These are phyloP conservation scores for Tenodera sinensis DNA, from an alignment of 2,888 invertebrate species.

Conservation along the genomic window DNA sequence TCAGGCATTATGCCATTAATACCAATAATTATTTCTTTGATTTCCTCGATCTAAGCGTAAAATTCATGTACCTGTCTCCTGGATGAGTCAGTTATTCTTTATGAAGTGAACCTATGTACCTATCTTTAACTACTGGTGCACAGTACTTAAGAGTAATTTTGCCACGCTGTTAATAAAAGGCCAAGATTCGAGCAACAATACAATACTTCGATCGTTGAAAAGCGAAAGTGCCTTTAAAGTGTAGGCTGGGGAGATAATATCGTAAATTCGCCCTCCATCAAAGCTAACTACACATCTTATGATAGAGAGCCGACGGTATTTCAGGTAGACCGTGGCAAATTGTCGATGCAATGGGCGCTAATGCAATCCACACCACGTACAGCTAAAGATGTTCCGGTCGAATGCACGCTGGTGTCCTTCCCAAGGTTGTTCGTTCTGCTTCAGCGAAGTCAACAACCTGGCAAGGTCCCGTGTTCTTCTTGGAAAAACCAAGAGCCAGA, in stretches of 20 bases:
- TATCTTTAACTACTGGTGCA: too few species aligned
- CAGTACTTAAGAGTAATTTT: too few species aligned
- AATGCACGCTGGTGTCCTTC: neutral
- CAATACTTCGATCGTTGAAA: neutral
- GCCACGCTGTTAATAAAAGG: too few species aligned
- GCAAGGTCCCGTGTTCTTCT: neutral
- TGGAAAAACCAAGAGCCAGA: neutral
- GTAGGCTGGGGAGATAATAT: neutral
- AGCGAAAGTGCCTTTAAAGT: neutral
- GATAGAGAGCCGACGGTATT: neutral
- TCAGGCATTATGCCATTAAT: too few species aligned
- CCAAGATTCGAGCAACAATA: neutral
- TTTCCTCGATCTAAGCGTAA: too few species aligned
- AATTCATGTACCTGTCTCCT: too few species aligned
- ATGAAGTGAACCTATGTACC: too few species aligned
- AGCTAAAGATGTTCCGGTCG: neutral
- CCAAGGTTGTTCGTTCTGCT: constrained; percentile 15
- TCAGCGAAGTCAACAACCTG: neutral
- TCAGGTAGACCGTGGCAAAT: neutral
- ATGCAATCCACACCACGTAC: neutral
- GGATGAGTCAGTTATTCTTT: too few species aligned
- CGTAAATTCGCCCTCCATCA: neutral
- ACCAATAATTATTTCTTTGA: too few species aligned
- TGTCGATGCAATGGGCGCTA: neutral
- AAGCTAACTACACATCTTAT: neutral